A percentile compares a stretch with the other conserved stretches of the same genome.
These are phyloP conservation scores for Hirtodrosophila confusa DNA, from an alignment of 2,888 invertebrate genomes.

Conservation along the genomic window DNA sequence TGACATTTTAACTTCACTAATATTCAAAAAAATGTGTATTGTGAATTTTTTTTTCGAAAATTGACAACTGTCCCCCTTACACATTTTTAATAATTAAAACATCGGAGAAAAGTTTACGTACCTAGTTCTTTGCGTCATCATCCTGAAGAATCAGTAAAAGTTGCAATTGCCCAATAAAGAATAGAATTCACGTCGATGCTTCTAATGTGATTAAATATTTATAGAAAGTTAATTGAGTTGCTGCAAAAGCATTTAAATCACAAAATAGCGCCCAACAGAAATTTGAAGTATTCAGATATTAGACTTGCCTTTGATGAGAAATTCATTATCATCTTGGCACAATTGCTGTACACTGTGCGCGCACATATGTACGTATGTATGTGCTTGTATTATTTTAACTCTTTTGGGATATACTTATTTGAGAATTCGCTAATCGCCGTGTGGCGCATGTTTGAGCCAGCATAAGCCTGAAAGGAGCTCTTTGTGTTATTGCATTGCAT, in stretches of 20 bases:
- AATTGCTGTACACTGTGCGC: constrained; percentile 2
- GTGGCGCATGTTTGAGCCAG: constrained; percentile 38
- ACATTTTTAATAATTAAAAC: too few relatives aligned
- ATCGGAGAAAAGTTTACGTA: too few relatives aligned
- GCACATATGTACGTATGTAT: background rate
- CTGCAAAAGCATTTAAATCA: background rate
- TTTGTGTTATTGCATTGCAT: constrained; percentile 64
- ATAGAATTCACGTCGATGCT: too few relatives aligned
- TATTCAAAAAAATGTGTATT: too few relatives aligned
- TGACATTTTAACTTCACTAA: too few relatives aligned
- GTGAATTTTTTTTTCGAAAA: too few relatives aligned
- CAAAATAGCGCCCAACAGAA: constrained; percentile 3
- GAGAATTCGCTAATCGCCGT: constrained; percentile 49
- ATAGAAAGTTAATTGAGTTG: constrained; percentile 15
- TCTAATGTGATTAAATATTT: constrained; percentile 6
- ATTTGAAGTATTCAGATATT: constrained; percentile 1
- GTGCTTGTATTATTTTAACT: background rate
- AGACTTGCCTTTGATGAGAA: constrained; percentile 23
- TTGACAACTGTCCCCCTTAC: too few relatives aligned
- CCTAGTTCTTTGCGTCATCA: too few relatives aligned
- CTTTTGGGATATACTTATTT: constrained; percentile 6
- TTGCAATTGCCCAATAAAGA: too few relatives aligned
- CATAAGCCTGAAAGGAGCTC: constrained; percentile 31
- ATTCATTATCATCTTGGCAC: constrained; percentile 18
- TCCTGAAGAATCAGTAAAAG: too few relatives aligned